A percentile compares a stretch with the other conserved stretches of the same genome.
phyloP scores from a whole-genome alignment of 2,888 invertebrate genomes.

The Aspidiotus rigidus region DNA sequence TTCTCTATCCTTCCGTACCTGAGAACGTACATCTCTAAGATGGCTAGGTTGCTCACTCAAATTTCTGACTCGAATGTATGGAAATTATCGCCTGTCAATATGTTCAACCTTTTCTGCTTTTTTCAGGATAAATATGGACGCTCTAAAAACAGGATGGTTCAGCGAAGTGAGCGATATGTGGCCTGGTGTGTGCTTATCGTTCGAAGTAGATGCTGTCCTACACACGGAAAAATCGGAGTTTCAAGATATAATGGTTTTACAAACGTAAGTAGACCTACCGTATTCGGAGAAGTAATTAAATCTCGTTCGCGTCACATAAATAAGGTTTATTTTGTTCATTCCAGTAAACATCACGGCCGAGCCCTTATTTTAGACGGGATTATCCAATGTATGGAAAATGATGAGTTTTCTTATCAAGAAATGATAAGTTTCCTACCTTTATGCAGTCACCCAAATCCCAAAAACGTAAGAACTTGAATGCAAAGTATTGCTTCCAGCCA shows the following conservation, averaged over 20 bases:
- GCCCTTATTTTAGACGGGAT: constrained; percentile 88
- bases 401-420: constrained; percentile 97
- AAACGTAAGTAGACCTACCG: constrained; percentile 54
- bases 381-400: constrained; percentile 90
- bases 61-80: not conserved
- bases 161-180: constrained; percentile 77
- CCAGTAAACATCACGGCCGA: constrained; percentile 66
- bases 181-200: constrained; percentile 81
- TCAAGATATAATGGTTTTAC: constrained; percentile 74
- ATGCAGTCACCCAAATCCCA: constrained; percentile 81
- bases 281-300: not conserved
- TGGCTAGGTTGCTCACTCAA: not conserved
- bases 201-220: constrained; percentile 70
- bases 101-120: not conserved
- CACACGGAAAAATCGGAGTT: constrained; percentile 69
- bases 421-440: constrained; percentile 93
- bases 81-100: not conserved
- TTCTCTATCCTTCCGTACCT: too few species aligned
- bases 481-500: not conserved
- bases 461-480: constrained; percentile 51
- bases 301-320: not conserved
- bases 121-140: constrained; percentile 51
- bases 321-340: not conserved
- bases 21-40: not conserved
- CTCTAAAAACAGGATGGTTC: constrained; percentile 77